These are phyloP conservation scores for Archegozetes longisetosus DNA, from an alignment of 1,140 invertebrate species.

Conservation along the genomic window DNA sequence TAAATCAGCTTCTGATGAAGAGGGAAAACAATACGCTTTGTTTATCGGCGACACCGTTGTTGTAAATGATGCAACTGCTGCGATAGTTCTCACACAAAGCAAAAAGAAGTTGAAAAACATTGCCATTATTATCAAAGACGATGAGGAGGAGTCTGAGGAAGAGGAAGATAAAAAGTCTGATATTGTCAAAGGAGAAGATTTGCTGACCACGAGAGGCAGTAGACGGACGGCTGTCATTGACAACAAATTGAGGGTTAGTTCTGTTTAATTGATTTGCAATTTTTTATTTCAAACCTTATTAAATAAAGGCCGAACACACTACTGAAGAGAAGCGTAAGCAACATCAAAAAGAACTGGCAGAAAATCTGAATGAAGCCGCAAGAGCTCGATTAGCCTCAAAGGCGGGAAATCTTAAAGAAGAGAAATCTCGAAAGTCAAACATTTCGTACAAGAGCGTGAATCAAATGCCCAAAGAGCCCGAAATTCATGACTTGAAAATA, in stretches of 20 bases:
- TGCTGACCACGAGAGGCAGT: constrained; percentile 34
- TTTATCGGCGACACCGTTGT: constrained; percentile 94
- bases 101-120: constrained; percentile 89
- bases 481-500: constrained; percentile 83
- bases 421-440: constrained; percentile 76
- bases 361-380: constrained; percentile 78
- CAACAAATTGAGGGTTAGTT: constrained; percentile 65
- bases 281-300: constrained; percentile 9
- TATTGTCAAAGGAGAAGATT: constrained; percentile 47
- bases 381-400: constrained; percentile 75
- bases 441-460: constrained; percentile 83
- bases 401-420: constrained; percentile 54
- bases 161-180: constrained; percentile 55
- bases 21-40: constrained; percentile 77
- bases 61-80: constrained; percentile 70
- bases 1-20: constrained; percentile 54
- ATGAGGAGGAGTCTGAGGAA: constrained; percentile 40
- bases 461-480: constrained; percentile 81
- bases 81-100: constrained; percentile 69
- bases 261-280: background rate
- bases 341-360: constrained; percentile 87
- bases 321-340: constrained; percentile 92
- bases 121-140: constrained; percentile 79
- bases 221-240: constrained; percentile 86
- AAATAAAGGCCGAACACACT: constrained; percentile 56